A percentile compares a stretch with the other conserved stretches of the same genome.
Evolutionary conservation across 2,113 vertebrate genomes (phyloP).

Genomic region (Prionailurus viverrinus): DNA sequence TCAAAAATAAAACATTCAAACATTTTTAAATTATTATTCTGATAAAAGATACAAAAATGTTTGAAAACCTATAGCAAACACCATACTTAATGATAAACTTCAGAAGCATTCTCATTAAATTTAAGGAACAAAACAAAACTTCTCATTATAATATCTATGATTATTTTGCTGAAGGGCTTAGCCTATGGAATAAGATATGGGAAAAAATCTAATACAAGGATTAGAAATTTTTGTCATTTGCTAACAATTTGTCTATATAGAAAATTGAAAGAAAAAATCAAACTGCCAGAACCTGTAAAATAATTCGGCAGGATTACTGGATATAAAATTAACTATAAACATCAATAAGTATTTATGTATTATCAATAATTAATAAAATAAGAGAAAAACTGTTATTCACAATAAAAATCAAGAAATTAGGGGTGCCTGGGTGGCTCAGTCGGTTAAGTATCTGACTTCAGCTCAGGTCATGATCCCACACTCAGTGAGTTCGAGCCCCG

Average conservation of each 20-base stretch:
- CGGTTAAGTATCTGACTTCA: too few relatives aligned
- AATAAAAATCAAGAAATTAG: neutral
- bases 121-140: neutral
- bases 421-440: too few relatives aligned
- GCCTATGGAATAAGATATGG: neutral
- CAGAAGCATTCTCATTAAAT: neutral
- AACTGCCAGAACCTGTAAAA: neutral
- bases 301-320: neutral
- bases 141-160: neutral
- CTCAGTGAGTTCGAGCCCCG: too few relatives aligned
- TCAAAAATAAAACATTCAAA: too few relatives aligned
- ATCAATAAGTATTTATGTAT: neutral
- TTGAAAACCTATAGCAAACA: neutral
- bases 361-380: constrained; percentile 24
- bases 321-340: neutral
- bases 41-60: neutral
- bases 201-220: neutral
- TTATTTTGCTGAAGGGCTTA: neutral
- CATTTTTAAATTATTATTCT: neutral
- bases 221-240: neutral
- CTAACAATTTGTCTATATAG: neutral
- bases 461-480: too few relatives aligned
- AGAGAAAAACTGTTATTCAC: neutral
- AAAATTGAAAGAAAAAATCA: constrained; percentile 13
- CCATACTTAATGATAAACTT: neutral